phyloP scores from a whole-genome alignment of 2,888 invertebrate genomes.

The Tinea trinotella region DNA sequence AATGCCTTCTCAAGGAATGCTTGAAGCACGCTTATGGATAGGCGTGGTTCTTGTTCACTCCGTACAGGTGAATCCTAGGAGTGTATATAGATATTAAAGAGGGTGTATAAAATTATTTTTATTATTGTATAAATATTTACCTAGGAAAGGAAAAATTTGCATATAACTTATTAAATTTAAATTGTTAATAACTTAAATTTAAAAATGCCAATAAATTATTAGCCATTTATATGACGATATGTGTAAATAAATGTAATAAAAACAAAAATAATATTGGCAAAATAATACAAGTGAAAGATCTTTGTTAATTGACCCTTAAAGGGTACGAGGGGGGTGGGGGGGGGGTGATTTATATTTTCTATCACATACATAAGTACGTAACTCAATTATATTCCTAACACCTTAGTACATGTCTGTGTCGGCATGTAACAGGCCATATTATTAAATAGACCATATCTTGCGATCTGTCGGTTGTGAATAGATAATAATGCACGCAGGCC shows the following conservation, averaged over 20 bases:
- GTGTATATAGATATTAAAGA: not conserved
- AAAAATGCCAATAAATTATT: no score
- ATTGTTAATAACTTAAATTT: no score
- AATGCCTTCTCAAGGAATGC: slow-evolving; percentile 41
- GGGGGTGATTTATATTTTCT: not conserved
- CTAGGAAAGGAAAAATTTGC: no score
- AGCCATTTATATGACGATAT: no score
- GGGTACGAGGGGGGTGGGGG: not conserved
- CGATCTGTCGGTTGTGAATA: slow-evolving; percentile 50
- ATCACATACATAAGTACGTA: slow-evolving; percentile 5
- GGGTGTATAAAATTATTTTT: no score
- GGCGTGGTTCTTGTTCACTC: slow-evolving; percentile 30
- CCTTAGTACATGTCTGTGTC: slow-evolving; percentile 34
- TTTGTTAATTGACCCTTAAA: not conserved
- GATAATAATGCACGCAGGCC: slow-evolving; percentile 43
- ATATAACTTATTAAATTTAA: no score
- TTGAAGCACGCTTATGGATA: slow-evolving; percentile 33
- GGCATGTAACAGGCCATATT: slow-evolving; percentile 37
- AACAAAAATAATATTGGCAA: not conserved
- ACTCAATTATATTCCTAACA: slow-evolving; percentile 15
- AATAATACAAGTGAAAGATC: not conserved
- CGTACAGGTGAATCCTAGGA: slow-evolving; percentile 2
- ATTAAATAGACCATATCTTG: slow-evolving; percentile 54
- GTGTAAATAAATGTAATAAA: no score
- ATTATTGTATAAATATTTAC: no score